phyloP scores from a whole-genome alignment of 2,113 vertebrate genomes.

The Albula goreensis region DNA sequence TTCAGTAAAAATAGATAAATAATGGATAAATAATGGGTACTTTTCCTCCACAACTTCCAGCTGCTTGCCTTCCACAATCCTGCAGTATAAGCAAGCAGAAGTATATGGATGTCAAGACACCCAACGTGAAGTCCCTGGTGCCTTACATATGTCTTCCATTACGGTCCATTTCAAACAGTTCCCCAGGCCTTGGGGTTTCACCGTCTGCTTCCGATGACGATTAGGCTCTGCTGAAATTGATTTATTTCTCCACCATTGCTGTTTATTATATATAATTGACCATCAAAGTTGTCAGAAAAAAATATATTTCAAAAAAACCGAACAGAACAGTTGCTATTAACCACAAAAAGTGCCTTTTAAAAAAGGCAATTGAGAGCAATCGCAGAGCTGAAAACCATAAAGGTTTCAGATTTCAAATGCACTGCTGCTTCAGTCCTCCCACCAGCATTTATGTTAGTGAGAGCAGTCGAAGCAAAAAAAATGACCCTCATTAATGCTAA shows the following conservation, averaged over 20 bases:
- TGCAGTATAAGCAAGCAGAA: constrained; percentile 34
- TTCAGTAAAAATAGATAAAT: constrained; percentile 41
- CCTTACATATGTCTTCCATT: constrained; percentile 74
- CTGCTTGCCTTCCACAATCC: constrained; percentile 30
- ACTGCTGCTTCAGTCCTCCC: constrained; percentile 35
- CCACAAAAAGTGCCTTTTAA: constrained; percentile 58
- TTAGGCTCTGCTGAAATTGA: constrained; percentile 71
- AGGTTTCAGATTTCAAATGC: constrained; percentile 59
- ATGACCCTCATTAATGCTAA: background rate
- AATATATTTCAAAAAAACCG: background rate
- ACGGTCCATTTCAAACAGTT: constrained; percentile 64
- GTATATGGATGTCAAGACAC: constrained; percentile 44
- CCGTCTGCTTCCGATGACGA: constrained; percentile 66
- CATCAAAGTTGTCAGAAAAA: constrained; percentile 71
- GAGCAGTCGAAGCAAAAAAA: background rate
- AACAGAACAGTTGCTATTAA: constrained; percentile 37
- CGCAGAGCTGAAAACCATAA: constrained; percentile 50
- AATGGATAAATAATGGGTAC: background rate
- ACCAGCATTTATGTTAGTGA: background rate
- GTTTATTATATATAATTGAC: constrained; percentile 79
- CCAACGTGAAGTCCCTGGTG: constrained; percentile 46
- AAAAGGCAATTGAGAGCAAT: constrained; percentile 56
- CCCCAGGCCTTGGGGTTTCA: constrained; percentile 68
- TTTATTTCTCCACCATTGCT: constrained; percentile 70
- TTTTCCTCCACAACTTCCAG: constrained; percentile 27